Base-by-base conservation (phyloP, 2,888 invertebrate genomes). In the Ceratothoa steindachneri region DNA sequence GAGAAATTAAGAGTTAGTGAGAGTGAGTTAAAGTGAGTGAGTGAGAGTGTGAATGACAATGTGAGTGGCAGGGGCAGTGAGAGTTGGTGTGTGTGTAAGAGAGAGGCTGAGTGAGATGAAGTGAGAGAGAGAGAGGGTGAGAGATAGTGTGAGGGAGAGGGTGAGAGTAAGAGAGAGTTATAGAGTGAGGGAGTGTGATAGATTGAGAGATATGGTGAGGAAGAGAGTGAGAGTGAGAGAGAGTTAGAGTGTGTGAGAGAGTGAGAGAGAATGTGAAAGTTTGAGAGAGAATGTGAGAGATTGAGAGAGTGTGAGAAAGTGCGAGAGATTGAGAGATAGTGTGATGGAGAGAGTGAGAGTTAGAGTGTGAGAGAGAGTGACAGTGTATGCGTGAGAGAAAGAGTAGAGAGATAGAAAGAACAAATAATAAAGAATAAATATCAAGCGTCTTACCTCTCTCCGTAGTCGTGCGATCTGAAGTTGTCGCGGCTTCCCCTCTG, bases 401-500 rank as follows among this genome's bases (percentile, higher is more conserved):
- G n/a, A n/a, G n/a, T n/a, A 15, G 29, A 9, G 66, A 29, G 27
- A 2, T 2, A 29, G 27, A 12, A n/a, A 66, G 66, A 1, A 1
- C 15, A 1, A 64, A 29, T 27, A 29, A 65, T 27, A 65, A 29
- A 65, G 29, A 65, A 4, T 22, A 15, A 15, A n/a, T n/a, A n/a
- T 12, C 15, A 51, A 53, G n/a, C n/a, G 41, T 41, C 41, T 41
- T 12, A 60, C 60, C 60, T 60, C 60, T 60, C 60, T 60, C 9
- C 60, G 24, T 2, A 75, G 66, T 24, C 75, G 41, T 19, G 72
- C 30, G 9, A 75, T 72, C 66, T 75, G 75, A 30, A 75, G 72
- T 55, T 75, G 75, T 1, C 72, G 52, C 1, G 75, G 75, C 30
- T 75, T 75, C 7, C 67, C 55, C 51, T 75, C 75, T 7, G 60